Percentiles rank a stretch among this genome's conserved stretches.
phyloP scores from a whole-genome alignment of 1,140 invertebrate genomes.

The Colletes gigas region DNA sequence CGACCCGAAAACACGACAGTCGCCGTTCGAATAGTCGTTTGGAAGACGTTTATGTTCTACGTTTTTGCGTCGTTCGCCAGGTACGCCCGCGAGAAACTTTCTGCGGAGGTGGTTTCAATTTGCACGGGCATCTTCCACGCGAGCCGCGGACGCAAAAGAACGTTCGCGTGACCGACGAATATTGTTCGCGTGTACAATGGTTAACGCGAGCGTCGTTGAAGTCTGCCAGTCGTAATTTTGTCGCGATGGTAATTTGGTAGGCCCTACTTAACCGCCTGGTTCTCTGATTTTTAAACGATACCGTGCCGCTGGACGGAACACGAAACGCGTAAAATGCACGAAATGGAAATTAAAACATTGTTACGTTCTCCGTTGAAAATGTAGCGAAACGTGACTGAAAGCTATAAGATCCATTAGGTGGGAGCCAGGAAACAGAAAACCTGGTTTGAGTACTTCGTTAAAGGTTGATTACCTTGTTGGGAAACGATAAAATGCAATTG shows the following conservation, averaged over 20 bases:
- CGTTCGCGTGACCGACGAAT: slow-evolving; percentile 16
- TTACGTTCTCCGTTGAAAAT: no score
- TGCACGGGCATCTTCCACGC: slow-evolving; percentile 16
- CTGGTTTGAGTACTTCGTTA: no score
- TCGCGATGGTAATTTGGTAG: background rate
- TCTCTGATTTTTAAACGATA: background rate
- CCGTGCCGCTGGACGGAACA: background rate
- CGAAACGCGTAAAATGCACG: background rate
- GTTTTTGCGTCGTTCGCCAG: slow-evolving; percentile 6
- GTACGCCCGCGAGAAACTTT: background rate
- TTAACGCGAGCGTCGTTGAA: slow-evolving; percentile 18
- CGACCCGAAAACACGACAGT: slow-evolving; percentile 49
- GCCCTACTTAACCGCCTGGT: background rate
- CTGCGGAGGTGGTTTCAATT: slow-evolving; percentile 36
- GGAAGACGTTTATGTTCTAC: slow-evolving; percentile 30
- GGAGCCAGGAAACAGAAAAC: no score
- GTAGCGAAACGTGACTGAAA: no score
- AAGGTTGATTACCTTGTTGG: no score
- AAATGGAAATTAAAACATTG: background rate
- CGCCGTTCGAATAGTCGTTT: slow-evolving; percentile 26
- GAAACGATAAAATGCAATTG: no score
- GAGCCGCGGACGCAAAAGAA: slow-evolving; percentile 1
- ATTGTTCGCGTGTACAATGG: background rate
- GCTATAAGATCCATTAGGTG: no score
- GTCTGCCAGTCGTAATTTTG: background rate